Evolutionary conservation across 2,797 vertebrate species (phyloP).

Genomic region (Cyprinodon diabolis): DNA sequence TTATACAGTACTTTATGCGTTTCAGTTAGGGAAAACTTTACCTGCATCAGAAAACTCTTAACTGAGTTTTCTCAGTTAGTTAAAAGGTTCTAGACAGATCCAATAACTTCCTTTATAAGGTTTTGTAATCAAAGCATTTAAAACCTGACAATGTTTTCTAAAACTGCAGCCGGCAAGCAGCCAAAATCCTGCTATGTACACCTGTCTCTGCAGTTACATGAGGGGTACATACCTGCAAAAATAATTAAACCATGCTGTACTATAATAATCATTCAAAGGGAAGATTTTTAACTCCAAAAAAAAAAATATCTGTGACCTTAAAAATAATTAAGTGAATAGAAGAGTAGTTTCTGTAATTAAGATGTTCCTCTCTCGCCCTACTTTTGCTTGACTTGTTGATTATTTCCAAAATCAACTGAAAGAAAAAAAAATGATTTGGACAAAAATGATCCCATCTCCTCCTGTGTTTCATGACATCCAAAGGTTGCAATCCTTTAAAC

Average conservation of each 20-base stretch:
- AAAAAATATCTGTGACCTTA: background rate
- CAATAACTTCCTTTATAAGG: no score
- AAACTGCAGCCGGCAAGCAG: background rate
- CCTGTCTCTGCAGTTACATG: background rate
- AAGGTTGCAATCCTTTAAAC: background rate
- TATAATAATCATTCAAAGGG: background rate
- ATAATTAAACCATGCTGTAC: background rate
- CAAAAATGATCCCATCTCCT: background rate
- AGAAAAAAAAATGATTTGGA: background rate
- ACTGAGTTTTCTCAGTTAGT: background rate
- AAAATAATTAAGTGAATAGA: background rate
- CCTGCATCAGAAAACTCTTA: background rate
- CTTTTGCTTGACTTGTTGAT: background rate
- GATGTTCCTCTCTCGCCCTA: background rate
- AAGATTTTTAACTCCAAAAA: background rate
- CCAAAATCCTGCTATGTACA: background rate
- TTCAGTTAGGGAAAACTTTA: background rate
- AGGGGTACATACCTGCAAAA: no score
- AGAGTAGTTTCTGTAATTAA: background rate
- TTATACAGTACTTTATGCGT: background rate
- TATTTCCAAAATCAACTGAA: background rate
- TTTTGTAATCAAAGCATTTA: background rate
- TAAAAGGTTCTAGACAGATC: background rate
- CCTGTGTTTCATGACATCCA: background rate
- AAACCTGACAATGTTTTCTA: background rate